Percentiles rank a stretch among this genome's conserved stretches.
phyloP scores from a whole-genome alignment of 2,797 vertebrate genomes.

The Centroberyx gerrardi region DNA sequence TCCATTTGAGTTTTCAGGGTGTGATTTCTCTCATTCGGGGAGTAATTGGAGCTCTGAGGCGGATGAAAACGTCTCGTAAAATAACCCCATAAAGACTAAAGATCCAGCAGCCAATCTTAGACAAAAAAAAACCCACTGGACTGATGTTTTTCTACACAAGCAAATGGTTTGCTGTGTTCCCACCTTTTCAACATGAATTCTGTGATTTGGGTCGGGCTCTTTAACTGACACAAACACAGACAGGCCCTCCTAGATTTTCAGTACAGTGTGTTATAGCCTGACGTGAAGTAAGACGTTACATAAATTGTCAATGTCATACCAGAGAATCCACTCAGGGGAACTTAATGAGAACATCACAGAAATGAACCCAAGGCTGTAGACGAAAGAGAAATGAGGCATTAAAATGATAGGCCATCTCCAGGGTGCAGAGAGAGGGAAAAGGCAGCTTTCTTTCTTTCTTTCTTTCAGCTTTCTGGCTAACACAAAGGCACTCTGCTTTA shows the following conservation, averaged over 20 bases:
- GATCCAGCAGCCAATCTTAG: slow-evolving; percentile 8
- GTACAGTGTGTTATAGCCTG: slow-evolving; percentile 5
- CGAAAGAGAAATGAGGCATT: slow-evolving; percentile 53
- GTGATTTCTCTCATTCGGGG: slow-evolving; percentile 50
- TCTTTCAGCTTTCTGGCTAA: slow-evolving; percentile 37
- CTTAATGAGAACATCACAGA: slow-evolving; percentile 65
- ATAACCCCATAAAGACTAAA: slow-evolving; percentile 20
- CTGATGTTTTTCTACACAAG: slow-evolving; percentile 10
- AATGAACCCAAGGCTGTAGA: slow-evolving; percentile 59
- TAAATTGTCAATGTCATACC: slow-evolving; percentile 65
- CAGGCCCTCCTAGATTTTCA: slow-evolving; percentile 34
- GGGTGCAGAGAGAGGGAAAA: slow-evolving; percentile 8
- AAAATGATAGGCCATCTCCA: slow-evolving; percentile 43
- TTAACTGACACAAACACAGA: slow-evolving; percentile 41
- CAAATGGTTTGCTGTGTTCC: not conserved
- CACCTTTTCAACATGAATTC: not conserved
- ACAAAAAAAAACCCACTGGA: slow-evolving; percentile 18
- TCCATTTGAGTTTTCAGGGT: slow-evolving; percentile 41
- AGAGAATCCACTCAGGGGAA: slow-evolving; percentile 55
- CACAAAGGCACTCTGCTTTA: slow-evolving; percentile 59
- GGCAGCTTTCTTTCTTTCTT: slow-evolving; percentile 17
- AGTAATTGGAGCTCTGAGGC: slow-evolving; percentile 32
- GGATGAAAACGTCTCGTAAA: slow-evolving; percentile 40
- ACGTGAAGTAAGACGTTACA: slow-evolving; percentile 61
- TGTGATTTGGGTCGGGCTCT: slow-evolving; percentile 13